Base-by-base conservation (phyloP, 2,797 vertebrate genomes). In the Eremophila alpestris region DNA sequence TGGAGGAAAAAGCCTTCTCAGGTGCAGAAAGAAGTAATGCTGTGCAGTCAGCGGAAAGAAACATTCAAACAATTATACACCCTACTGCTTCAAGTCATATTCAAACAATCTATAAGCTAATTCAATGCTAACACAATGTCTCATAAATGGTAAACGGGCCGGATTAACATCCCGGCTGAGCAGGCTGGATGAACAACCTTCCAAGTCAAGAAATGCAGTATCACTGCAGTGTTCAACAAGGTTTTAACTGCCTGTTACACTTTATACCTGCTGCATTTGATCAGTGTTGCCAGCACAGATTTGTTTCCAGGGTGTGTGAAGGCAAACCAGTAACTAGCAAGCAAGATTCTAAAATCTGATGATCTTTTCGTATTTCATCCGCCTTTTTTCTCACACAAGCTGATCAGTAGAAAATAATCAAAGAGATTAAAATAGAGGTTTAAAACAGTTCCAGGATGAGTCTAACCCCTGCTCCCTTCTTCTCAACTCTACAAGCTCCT, bases 81-180 rank as follows among this genome's bases (percentile, higher is more conserved):
- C 86, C 76, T 96, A 95, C 65, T 97, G 94, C 94, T 96, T 63
- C 78, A 92, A 97, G 96, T 96, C 89, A 95, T 97, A 97, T 97
- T 97, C 96, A 96, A 97, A 96, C 84, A 96, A 96, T 96, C 89
- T 96, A 81, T 94, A 97, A 96, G 96, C 94, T 96, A 95, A 94
- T 95, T 92, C 69, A 88, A 54, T 95, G 90, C 91, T 95, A 97
- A 95, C 91, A 95, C 77, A 94, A 92, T 94, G 94, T 74, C 90
- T 96, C 83, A 96, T 91, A 96, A 97, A 95, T 88, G 92, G 95
- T 45, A 97, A 96, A 95, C 56, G 63, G 85, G 43, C 45, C 24
- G 6, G 10, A 96, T 93, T 92, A 97, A 90, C 77, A 92, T 64
- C 83, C 91, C 34, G 38, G 83, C 89, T 90, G 95, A 96, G 87